Base-by-base conservation (phyloP, 2,797 vertebrate species). In the Anas acuta region DNA sequence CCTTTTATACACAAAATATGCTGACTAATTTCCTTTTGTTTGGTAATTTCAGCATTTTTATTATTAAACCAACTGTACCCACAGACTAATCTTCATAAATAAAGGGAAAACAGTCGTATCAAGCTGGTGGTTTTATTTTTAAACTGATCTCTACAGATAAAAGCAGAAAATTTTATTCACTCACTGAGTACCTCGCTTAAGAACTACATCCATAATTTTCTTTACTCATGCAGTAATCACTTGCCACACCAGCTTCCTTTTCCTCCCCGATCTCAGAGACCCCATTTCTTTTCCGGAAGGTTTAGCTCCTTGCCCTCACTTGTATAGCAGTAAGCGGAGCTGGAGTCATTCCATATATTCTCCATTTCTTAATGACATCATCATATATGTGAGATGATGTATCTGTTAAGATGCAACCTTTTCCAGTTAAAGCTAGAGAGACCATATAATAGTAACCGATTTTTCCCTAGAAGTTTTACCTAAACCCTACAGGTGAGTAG, bases 21-120 rank as follows among this genome's bases (percentile, higher is more conserved):
- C 95, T 96, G 94, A 95, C 57, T 58, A 95, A 92, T 96, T 96
- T 97, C 91, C 93, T 96, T 75, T 66, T 8, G 1, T 89, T 96
- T 70, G 51, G 69, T 66, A 83, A 92, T 84, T 93, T 94, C 95
- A 97, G 96, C 93, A 78, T 73, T 92, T 96, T 93, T 93, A 73
- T 92, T 92, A 85, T 83, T 91, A 94, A 90, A 92, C 32, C 79
- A 66, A 72, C 66, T 45, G 73, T 91, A 78, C 28, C 17, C 73
- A 69, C 39, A 74, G 53, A 51, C 20, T 73, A 65, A 71, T 81
- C 67, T 84, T 82, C 76, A 35, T 60, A 53, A 89, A 53, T 32
- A 49, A 64, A 76, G 17, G n/a, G 30, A 78, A 80, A 47, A 32
- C 32, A 80, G 15, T 49, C 35, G 9, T 49, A 78, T 11, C 58